A percentile compares a stretch with the other conserved stretches of the same genome.
Evolutionary conservation across 2,797 vertebrate genomes (phyloP).

Genomic region (Heterohyrax brucei): DNA sequence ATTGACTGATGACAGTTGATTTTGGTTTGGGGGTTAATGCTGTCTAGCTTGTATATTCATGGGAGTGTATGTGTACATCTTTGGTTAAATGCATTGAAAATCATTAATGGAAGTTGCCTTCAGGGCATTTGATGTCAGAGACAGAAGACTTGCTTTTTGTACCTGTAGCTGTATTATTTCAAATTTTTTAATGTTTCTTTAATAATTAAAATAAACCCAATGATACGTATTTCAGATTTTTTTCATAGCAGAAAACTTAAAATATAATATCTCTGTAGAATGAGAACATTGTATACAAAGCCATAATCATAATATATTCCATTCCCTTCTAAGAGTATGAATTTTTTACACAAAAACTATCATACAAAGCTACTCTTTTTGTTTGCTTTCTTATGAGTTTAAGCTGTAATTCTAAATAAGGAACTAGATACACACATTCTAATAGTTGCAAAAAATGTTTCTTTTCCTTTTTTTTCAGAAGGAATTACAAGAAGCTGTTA

Average conservation of each 20-base stretch:
- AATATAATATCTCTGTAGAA: neutral
- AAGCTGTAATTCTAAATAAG: neutral
- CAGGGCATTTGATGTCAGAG: neutral
- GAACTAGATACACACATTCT: conserved; percentile 3
- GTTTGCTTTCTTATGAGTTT: neutral
- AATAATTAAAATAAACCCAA: conserved; percentile 33
- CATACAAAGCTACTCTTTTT: neutral
- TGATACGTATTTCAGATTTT: neutral
- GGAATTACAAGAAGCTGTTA: neutral
- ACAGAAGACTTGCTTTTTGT: neutral
- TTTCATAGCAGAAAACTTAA: neutral
- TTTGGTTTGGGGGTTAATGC: too few species aligned
- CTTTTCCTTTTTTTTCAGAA: neutral
- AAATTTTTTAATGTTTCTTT: conserved; percentile 54
- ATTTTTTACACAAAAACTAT: neutral
- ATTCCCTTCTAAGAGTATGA: neutral
- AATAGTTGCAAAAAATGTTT: conserved; percentile 21
- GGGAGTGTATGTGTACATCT: neutral
- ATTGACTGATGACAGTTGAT: too few species aligned
- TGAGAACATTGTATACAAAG: conserved; percentile 46
- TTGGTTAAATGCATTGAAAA: neutral
- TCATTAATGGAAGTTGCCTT: neutral
- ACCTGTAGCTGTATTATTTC: conserved; percentile 21
- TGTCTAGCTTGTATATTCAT: neutral
- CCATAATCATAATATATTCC: neutral